phyloP scores from a whole-genome alignment of 1,140 invertebrate species.

The Charaxes varanes region DNA sequence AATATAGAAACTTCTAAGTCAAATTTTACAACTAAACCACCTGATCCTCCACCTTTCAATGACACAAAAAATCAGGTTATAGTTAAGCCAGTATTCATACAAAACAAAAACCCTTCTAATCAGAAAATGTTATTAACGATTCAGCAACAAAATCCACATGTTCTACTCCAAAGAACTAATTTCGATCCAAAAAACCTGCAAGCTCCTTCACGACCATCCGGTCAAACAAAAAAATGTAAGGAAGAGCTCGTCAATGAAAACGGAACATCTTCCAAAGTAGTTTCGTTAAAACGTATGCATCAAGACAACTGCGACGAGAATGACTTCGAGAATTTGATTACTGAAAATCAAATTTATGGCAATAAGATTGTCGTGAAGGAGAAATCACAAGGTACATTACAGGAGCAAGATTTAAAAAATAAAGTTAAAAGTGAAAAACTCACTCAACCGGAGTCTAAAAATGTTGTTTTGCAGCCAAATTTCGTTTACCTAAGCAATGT shows the following conservation, averaged over 20 bases:
- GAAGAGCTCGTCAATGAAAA: conserved; percentile 44
- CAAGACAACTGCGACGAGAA: conserved; percentile 69
- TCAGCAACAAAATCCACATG: conserved; percentile 50
- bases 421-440: conserved; percentile 40
- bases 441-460: conserved; percentile 33
- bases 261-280: conserved; percentile 56
- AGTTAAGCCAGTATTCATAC: conserved; percentile 53
- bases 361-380: conserved; percentile 74
- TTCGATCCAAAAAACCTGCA: conserved; percentile 63
- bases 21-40: conserved; percentile 29
- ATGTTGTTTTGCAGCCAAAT: conserved; percentile 58
- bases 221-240: conserved; percentile 51
- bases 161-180: conserved; percentile 47
- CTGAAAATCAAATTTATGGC: conserved; percentile 73
- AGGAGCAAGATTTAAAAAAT: conserved; percentile 55
- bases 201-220: conserved; percentile 59
- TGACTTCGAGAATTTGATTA: conserved; percentile 72
- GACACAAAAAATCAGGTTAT: conserved; percentile 61
- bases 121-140: conserved; percentile 59
- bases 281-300: conserved; percentile 61
- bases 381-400: conserved; percentile 61
- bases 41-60: conserved; percentile 28
- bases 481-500: conserved; percentile 66
- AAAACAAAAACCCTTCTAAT: conserved; percentile 50
- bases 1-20: conserved; percentile 40